Evolutionary conservation across 2,113 vertebrate genomes (phyloP).

Genomic region (Amblyopsis rosae): DNA sequence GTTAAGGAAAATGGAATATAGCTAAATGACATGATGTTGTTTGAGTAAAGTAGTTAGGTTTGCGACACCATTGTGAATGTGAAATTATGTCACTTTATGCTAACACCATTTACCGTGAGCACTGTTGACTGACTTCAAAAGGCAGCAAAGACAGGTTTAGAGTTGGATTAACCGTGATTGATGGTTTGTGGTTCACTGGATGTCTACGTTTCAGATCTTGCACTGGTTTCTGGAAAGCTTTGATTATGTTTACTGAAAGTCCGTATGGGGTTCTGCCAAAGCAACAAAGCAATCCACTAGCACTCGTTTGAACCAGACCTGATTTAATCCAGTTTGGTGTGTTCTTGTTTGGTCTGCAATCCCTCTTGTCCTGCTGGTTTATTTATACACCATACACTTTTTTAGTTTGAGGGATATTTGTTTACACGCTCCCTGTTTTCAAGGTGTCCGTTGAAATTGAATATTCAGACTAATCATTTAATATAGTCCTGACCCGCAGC

Average conservation of each 20-base stretch:
- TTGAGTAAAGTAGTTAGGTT: not conserved
- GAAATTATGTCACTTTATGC: constrained; percentile 10
- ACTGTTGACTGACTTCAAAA: constrained; percentile 56
- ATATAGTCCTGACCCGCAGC: too few species aligned
- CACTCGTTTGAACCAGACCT: constrained; percentile 37
- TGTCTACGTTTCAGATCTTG: constrained; percentile 58
- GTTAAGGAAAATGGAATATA: too few species aligned
- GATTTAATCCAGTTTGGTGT: constrained; percentile 43
- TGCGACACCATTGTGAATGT: constrained; percentile 18
- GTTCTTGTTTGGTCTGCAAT: constrained; percentile 35
- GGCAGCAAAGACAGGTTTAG: constrained; percentile 53
- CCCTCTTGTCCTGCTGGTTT: constrained; percentile 4
- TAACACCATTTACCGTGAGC: constrained; percentile 23
- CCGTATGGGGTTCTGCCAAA: constrained; percentile 39
- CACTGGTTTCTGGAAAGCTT: constrained; percentile 45
- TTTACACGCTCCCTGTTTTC: not conserved
- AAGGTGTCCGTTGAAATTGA: too few species aligned
- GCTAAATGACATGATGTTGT: too few species aligned
- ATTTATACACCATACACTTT: not conserved
- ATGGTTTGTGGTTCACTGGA: constrained; percentile 56
- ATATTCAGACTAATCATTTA: not conserved
- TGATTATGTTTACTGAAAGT: constrained; percentile 59
- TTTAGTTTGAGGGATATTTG: constrained; percentile 15
- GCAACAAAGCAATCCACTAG: constrained; percentile 50
- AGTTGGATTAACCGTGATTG: constrained; percentile 61